Base-by-base conservation (phyloP, 1,140 invertebrate species). In the Prorops nasuta region DNA sequence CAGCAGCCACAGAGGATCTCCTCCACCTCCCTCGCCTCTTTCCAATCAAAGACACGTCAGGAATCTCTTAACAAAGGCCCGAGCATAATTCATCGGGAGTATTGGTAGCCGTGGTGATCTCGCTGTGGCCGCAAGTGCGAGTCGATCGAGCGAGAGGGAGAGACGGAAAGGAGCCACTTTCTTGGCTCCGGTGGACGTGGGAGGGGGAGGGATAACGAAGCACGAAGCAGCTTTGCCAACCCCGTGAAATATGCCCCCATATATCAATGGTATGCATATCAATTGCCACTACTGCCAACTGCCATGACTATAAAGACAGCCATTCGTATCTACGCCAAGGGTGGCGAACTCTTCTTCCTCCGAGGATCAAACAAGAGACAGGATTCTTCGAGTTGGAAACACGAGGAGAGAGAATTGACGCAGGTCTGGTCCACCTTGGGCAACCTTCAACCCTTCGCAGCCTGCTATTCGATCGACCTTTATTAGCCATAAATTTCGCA, bases 231-330 rank as follows among this genome's bases (percentile, higher is more conserved):
- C 41, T 52, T 47, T 51, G 60, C 49, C 60, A 63, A 63, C 56
- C 49, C 56, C 38, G 60, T 63, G 60, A 63, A 63, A 63, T 63
- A 63, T 62, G 53, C 49, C 46, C 56, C 44, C 53, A 63, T 63
- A 63, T 63, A 63, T 63, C 60, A 63, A 62, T 55, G 49, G 61
- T 42, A 47, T 32, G 61, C 52, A 58, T 63, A 63, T 63, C 61
- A 63, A 63, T 63, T 63, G 61, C 61, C 56, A 63, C 60, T 51
- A 63, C 52, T 63, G 61, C 56, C 60, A 63, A 63, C 52, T 56
- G 60, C 56, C 56, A 59, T 56, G 56, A 63, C 60, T 61, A 51
- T 62, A 61, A 62, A 61, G 54, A 46, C 47, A 32, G 38, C 57
- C 57, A 59, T 45, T 4, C 4, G n/a, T n/a, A n/a, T n/a, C 58